Percentiles rank a stretch among this genome's conserved stretches.
These are phyloP conservation scores for Rallus limicola DNA, from an alignment of 2,113 vertebrate species.

Conservation along the genomic window DNA sequence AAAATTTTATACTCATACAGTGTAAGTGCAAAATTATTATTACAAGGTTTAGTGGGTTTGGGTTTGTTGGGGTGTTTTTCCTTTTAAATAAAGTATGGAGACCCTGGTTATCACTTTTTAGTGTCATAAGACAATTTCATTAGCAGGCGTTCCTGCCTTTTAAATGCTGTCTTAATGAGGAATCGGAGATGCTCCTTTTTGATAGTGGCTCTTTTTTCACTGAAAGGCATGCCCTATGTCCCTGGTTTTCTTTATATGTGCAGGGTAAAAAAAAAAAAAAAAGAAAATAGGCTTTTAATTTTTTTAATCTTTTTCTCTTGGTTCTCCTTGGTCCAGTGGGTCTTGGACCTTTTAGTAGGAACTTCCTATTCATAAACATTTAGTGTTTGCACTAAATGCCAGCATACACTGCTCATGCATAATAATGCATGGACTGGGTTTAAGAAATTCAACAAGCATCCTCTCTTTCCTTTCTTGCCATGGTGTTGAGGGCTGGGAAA, in stretches of 20 bases:
- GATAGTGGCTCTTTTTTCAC: background rate
- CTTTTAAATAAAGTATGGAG: background rate
- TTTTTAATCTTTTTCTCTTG: background rate
- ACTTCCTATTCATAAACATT: background rate
- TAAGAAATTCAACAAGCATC: background rate
- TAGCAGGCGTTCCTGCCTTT: background rate
- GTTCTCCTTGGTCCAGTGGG: background rate
- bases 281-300: too few species aligned
- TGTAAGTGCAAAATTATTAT: background rate
- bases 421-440: background rate
- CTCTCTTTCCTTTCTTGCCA: background rate
- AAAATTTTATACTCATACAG: background rate
- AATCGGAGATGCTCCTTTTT: background rate
- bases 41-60: background rate
- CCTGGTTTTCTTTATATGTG: background rate
- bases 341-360: background rate
- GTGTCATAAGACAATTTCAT: background rate
- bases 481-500: background rate
- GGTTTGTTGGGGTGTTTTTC: background rate
- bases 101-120: background rate
- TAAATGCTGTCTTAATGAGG: background rate
- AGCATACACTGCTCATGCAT: background rate
- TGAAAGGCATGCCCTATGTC: background rate
- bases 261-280: background rate
- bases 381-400: too few species aligned